These are phyloP conservation scores for Protula sp. DNA, from an alignment of 2,888 invertebrate species.

Conservation along the genomic window DNA sequence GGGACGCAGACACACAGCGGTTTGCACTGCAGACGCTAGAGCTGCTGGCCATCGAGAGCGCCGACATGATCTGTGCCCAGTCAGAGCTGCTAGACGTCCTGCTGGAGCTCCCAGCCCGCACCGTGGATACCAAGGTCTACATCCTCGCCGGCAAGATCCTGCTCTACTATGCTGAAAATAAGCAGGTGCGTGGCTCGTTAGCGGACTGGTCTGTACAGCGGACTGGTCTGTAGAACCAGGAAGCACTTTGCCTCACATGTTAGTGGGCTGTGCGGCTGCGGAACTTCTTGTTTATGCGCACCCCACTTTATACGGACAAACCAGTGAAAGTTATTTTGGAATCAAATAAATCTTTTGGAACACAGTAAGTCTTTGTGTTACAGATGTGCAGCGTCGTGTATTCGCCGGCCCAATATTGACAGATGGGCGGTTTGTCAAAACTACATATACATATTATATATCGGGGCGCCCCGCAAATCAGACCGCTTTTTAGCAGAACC, in stretches of 20 bases:
- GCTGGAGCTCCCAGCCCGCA: conserved; percentile 34
- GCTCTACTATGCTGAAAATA: conserved; percentile 46
- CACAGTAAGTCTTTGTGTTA: too few species aligned
- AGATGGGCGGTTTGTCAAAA: too few species aligned
- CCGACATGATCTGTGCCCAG: conserved; percentile 47
- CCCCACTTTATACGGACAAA: too few species aligned
- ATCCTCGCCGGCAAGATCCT: conserved; percentile 46
- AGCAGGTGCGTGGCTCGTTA: conserved; percentile 28
- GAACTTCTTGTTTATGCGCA: too few species aligned
- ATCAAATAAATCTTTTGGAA: too few species aligned
- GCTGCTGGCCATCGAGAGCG: conserved; percentile 45
- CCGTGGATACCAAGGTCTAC: conserved; percentile 38
- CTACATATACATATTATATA: too few species aligned
- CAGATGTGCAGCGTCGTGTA: too few species aligned
- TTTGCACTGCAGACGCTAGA: conserved; percentile 45
- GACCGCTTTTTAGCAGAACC: too few species aligned
- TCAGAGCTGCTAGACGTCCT: conserved; percentile 37
- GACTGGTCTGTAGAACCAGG: neutral
- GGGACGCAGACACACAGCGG: conserved; percentile 41
- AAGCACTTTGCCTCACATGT: neutral
- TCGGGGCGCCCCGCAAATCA: too few species aligned
- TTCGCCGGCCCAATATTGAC: too few species aligned
- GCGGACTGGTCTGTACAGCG: neutral
- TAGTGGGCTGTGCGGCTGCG: neutral
- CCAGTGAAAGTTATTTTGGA: too few species aligned